Percentiles rank a stretch among this genome's conserved stretches.
Conservation (phyloP, 1,140 invertebrate genomes). For the Anoplophora glabripennis region DNA sequence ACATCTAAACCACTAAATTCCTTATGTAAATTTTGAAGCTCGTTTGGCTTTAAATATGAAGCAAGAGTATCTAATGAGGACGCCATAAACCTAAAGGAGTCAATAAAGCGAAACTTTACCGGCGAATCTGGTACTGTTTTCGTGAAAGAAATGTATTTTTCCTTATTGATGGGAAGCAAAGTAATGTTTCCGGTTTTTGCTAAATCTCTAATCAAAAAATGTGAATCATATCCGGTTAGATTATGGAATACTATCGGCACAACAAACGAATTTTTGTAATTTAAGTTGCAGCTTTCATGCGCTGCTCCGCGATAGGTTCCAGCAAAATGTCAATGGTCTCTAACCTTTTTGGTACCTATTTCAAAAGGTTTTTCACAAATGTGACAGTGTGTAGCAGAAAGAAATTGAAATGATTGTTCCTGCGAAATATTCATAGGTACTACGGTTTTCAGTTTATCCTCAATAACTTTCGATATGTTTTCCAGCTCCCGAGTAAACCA, state of each 20-base stretch:
- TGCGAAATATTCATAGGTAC: conserved; percentile 17
- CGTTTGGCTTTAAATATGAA: conserved; percentile 21
- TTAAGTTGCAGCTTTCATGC: conserved; percentile 44
- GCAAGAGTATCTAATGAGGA: conserved; percentile 16
- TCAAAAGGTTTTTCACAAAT: conserved; percentile 35
- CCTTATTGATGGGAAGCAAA: conserved; percentile 25
- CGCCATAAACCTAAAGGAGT: conserved; percentile 21
- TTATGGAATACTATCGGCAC: conserved; percentile 32
- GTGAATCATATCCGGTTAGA: conserved; percentile 22
- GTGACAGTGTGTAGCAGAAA: conserved; percentile 27
- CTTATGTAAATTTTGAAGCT: conserved; percentile 5
- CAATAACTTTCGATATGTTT: background rate
- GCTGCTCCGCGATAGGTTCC: conserved; percentile 38
- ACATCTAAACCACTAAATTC: conserved; percentile 9
- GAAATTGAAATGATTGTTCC: background rate
- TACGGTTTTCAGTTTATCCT: background rate
- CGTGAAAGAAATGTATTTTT: conserved; percentile 22
- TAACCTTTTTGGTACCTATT: conserved; percentile 1
- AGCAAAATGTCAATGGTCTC: conserved; percentile 32
- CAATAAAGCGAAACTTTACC: conserved; percentile 10
- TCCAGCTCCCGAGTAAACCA: conserved; percentile 1
- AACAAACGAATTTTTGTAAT: conserved; percentile 32
- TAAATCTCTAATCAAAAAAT: conserved; percentile 24
- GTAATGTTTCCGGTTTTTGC: conserved; percentile 6
- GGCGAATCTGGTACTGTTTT: background rate